Percentiles rank a stretch among this genome's conserved stretches.
phyloP scores from a whole-genome alignment of 2,888 invertebrate species.

The Leptinotarsa haldemani region DNA sequence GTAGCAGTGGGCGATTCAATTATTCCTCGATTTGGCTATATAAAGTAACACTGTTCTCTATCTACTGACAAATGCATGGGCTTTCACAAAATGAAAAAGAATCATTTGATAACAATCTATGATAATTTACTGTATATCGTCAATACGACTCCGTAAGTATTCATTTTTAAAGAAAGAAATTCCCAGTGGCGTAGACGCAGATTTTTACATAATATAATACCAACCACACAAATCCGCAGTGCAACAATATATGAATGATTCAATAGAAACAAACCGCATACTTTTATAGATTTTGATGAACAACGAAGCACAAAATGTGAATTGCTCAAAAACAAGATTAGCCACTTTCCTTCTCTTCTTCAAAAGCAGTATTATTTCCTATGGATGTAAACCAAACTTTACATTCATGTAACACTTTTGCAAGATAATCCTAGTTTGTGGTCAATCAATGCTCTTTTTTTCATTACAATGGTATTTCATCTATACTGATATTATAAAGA shows the following conservation, averaged over 20 bases:
- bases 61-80: neutral
- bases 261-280: no score
- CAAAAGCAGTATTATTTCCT: no score
- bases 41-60: neutral
- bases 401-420: no score
- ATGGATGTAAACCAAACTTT: no score
- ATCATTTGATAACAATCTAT: slow-evolving; percentile 14
- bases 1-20: neutral
- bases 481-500: no score
- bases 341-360: no score
- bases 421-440: no score
- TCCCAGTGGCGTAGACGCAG: neutral
- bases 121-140: neutral
- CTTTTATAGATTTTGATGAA: no score
- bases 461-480: no score
- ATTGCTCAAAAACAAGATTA: no score
- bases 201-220: neutral
- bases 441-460: no score
- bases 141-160: neutral
- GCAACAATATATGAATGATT: neutral
- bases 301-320: no score
- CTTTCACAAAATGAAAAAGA: neutral
- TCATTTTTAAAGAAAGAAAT: neutral
- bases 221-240: neutral
- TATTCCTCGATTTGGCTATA: neutral